Percentiles rank a stretch among this genome's conserved stretches.
These are phyloP conservation scores for Incurvaria masculella DNA, from an alignment of 2,888 invertebrate species.

Conservation along the genomic window DNA sequence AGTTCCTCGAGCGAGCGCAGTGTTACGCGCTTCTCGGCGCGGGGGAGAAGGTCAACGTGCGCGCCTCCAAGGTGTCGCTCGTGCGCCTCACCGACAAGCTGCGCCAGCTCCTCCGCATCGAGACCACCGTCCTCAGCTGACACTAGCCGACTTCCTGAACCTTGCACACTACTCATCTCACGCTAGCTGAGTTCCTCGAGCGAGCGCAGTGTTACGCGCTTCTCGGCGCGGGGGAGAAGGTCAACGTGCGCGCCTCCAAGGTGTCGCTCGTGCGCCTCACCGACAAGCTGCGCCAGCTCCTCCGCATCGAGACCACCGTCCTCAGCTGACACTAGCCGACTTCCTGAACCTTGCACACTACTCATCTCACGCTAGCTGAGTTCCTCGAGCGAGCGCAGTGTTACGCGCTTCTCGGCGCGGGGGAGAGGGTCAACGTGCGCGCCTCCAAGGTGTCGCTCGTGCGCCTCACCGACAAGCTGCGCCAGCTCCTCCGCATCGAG, in stretches of 20 bases:
- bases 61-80: constrained; percentile 76
- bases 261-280: constrained; percentile 81
- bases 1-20: constrained; percentile 76
- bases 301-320: constrained; percentile 75
- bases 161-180: no score
- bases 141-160: constrained; percentile 29
- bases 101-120: constrained; percentile 78
- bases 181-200: constrained; percentile 78
- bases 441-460: constrained; percentile 79
- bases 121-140: constrained; percentile 69
- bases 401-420: constrained; percentile 72
- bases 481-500: constrained; percentile 81
- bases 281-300: constrained; percentile 75
- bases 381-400: constrained; percentile 79
- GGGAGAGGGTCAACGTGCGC: constrained; percentile 75
- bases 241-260: constrained; percentile 77
- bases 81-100: constrained; percentile 84
- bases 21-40: constrained; percentile 76
- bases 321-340: constrained; percentile 56
- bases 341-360: no score
- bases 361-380: no score
- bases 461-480: constrained; percentile 80
- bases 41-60: constrained; percentile 75
- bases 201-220: constrained; percentile 78
- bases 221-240: constrained; percentile 72